phyloP scores from a whole-genome alignment of 64 coral and sea anemone species.

The Dendrophyllia cribrosa region DNA sequence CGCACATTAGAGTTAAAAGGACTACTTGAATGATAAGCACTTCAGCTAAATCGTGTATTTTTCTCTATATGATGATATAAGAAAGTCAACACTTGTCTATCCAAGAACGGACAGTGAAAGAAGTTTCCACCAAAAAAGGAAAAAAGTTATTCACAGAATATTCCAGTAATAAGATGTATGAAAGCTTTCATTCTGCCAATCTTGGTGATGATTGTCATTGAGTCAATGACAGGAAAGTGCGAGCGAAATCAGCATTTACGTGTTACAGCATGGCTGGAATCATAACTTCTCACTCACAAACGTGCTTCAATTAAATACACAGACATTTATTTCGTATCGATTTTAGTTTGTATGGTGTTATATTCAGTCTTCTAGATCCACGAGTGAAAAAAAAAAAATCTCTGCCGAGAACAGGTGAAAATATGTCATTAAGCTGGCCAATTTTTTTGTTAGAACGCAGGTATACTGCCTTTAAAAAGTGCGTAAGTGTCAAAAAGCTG shows the following conservation, averaged over 20 bases:
- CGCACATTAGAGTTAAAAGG: neutral
- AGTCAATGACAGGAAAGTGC: neutral
- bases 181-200: neutral
- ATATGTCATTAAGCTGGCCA: no score
- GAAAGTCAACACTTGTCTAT: no score
- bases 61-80: no score
- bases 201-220: neutral
- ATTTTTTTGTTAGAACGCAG: slow-evolving; percentile 17
- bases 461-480: neutral
- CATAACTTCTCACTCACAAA: neutral
- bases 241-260: neutral
- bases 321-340: neutral
- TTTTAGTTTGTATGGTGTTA: no score
- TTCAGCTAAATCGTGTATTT: neutral
- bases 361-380: neutral
- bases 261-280: slow-evolving; percentile 5
- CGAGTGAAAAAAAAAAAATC: neutral
- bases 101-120: no score
- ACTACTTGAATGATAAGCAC: neutral
- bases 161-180: neutral
- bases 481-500: neutral
- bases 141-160: neutral
- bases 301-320: no score
- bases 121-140: neutral
- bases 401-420: slow-evolving; percentile 3